A percentile compares a stretch with the other conserved stretches of the same genome.
phyloP scores from a whole-genome alignment of 2,113 vertebrate genomes.

The Mormyrus iriodes region DNA sequence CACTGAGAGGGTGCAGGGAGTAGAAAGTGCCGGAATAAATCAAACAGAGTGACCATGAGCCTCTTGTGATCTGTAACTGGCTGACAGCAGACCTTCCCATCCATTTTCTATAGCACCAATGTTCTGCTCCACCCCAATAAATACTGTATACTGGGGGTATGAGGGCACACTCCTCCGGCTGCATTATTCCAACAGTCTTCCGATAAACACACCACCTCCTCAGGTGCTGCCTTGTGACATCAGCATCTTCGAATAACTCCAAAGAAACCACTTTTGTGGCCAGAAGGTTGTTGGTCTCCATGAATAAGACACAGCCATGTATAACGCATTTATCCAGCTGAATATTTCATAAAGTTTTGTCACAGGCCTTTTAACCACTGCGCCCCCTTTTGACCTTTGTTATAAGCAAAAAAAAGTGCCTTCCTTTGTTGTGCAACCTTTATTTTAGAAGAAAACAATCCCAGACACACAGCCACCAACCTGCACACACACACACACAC shows the following conservation, averaged over 20 bases:
- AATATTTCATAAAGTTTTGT: background rate
- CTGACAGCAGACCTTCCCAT: background rate
- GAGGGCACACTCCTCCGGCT: background rate
- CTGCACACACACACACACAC: background rate
- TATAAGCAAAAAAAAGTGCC: background rate
- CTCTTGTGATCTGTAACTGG: background rate
- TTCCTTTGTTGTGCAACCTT: background rate
- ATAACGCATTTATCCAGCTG: background rate
- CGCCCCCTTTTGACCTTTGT: background rate
- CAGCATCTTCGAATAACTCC: background rate
- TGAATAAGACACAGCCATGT: background rate
- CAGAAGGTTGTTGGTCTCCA: background rate
- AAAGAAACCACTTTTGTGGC: background rate
- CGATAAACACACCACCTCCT: background rate
- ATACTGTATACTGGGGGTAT: background rate
- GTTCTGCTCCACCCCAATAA: background rate
- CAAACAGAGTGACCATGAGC: background rate
- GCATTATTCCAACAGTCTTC: background rate
- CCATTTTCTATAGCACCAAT: slow-evolving; percentile 13
- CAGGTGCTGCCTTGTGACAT: background rate
- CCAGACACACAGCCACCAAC: background rate
- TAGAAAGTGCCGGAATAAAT: background rate
- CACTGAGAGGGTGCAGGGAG: background rate
- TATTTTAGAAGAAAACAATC: background rate
- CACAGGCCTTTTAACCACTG: background rate